These are phyloP conservation scores for Diarsia mendica DNA, from an alignment of 2,888 invertebrate species.

Conservation along the genomic window DNA sequence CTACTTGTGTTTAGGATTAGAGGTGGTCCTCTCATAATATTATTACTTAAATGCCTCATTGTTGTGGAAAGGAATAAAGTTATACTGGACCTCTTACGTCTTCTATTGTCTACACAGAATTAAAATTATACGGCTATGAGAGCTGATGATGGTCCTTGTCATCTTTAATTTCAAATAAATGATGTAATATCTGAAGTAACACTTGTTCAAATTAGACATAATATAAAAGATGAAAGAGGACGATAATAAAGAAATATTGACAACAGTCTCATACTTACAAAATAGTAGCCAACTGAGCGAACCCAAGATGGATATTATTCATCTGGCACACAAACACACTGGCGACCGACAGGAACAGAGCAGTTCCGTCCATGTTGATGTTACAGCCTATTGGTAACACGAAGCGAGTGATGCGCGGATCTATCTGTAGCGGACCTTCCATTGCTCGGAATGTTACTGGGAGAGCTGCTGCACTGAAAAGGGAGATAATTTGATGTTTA, in stretches of 20 bases:
- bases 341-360: constrained; percentile 96
- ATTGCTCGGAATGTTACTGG: constrained; percentile 96
- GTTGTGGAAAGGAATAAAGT: neutral
- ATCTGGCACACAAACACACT: constrained; percentile 97
- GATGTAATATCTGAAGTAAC: too few species aligned
- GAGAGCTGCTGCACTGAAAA: constrained; percentile 94
- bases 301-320: constrained; percentile 94
- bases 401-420: constrained; percentile 95
- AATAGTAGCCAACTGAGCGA: constrained; percentile 96
- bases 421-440: constrained; percentile 95
- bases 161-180: too few species aligned
- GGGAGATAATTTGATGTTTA: rapidly evolving
- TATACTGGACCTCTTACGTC: neutral
- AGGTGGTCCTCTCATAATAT: neutral
- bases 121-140: neutral
- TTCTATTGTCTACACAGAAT: neutral
- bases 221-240: too few species aligned
- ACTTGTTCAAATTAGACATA: too few species aligned
- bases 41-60: neutral
- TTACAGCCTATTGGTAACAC: constrained; percentile 97
- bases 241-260: too few species aligned
- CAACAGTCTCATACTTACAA: constrained; percentile 90
- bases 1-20: neutral
- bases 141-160: neutral
- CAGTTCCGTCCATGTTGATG: constrained; percentile 98